Evolutionary conservation across 2,113 vertebrate species (phyloP).

Genomic region (Electrona antarctica): DNA sequence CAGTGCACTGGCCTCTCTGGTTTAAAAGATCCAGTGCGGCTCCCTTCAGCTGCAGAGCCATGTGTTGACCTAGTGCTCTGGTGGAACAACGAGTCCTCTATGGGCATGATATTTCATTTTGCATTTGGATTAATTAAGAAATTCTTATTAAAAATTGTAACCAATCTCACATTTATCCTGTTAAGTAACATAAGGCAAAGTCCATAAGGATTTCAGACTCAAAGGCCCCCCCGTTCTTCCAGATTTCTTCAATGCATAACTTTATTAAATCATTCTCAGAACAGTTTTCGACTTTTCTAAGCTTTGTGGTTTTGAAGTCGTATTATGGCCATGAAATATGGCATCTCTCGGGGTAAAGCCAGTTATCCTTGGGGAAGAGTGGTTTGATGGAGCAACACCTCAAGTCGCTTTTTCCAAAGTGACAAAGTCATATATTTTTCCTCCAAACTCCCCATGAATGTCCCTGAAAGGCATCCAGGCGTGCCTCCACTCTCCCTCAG

Average conservation of each 20-base stretch:
- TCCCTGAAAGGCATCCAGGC: conserved; percentile 35
- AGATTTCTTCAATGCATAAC: conserved; percentile 69
- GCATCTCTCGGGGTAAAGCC: conserved; percentile 71
- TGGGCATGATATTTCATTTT: conserved; percentile 74
- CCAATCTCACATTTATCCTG: conserved; percentile 75
- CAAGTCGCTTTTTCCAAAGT: conserved; percentile 54
- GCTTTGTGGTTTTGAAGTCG: conserved; percentile 71
- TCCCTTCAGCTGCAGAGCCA: conserved; percentile 57
- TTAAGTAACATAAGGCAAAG: conserved; percentile 77
- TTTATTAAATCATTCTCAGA: conserved; percentile 75
- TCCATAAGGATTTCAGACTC: conserved; percentile 68
- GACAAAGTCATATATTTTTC: conserved; percentile 56
- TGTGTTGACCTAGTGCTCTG: conserved; percentile 75
- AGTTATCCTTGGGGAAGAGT: conserved; percentile 73
- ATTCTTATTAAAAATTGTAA: conserved; percentile 79
- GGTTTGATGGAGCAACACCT: conserved; percentile 74
- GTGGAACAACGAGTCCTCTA: conserved; percentile 71
- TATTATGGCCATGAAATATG: conserved; percentile 75
- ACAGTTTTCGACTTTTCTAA: conserved; percentile 71
- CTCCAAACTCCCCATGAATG: conserved; percentile 43
- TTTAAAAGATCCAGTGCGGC: conserved; percentile 61
- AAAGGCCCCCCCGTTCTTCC: conserved; percentile 49
- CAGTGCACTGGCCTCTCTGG: conserved; percentile 41
- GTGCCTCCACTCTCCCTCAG: conserved; percentile 41
- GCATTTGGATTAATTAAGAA: conserved; percentile 82